A percentile compares a stretch with the other conserved stretches of the same genome.
These are phyloP conservation scores for Falco naumanni DNA, from an alignment of 2,797 vertebrate species.

Conservation along the genomic window DNA sequence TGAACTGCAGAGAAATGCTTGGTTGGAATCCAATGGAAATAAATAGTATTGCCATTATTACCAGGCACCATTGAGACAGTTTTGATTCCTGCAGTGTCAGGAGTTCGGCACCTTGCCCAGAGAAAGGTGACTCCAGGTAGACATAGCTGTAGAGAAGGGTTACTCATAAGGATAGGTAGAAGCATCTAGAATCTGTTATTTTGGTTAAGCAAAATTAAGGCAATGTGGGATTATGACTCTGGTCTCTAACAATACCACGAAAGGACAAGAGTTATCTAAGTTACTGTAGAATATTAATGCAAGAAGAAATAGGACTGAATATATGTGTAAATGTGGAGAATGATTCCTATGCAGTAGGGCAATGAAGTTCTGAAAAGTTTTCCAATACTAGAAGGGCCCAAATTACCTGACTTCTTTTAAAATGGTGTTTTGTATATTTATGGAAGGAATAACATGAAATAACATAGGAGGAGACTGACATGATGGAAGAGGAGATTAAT, in stretches of 20 bases:
- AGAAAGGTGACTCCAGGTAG: background rate
- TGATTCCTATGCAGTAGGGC: background rate
- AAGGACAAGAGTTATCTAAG: background rate
- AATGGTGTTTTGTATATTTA: background rate
- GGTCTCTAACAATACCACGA: background rate
- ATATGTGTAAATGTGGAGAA: background rate
- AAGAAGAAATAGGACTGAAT: background rate
- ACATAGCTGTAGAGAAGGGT: background rate
- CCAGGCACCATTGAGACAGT: background rate
- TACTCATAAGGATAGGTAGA: background rate
- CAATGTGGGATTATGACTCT: background rate
- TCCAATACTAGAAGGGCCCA: background rate
- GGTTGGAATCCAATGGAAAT: background rate
- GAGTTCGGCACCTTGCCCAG: background rate
- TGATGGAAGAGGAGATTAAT: background rate
- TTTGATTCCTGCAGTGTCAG: background rate
- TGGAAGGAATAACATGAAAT: background rate
- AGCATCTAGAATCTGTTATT: background rate
- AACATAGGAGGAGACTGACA: background rate
- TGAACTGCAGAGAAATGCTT: background rate
- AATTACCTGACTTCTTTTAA: background rate
- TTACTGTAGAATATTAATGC: background rate
- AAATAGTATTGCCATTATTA: background rate
- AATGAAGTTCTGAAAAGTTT: background rate
- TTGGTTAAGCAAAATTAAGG: background rate